phyloP scores from a whole-genome alignment of 2,888 invertebrate species.

The Apamea anceps region DNA sequence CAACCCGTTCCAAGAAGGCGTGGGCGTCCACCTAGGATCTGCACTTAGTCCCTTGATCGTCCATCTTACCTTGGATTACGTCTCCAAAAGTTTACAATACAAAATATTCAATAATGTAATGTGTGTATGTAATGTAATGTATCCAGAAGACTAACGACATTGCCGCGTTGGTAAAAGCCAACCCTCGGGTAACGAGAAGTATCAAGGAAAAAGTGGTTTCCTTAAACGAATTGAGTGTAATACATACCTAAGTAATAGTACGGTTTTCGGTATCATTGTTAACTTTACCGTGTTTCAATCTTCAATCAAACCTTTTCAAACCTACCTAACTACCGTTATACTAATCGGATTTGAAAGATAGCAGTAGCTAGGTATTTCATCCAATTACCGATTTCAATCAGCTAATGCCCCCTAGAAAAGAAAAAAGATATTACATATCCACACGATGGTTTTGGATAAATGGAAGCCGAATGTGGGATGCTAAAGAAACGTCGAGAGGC shows the following conservation, averaged over 20 bases:
- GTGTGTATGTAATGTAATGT: no score
- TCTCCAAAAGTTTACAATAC: neutral
- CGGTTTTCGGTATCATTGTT: neutral
- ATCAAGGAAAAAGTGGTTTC: no score
- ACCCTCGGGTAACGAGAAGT: no score
- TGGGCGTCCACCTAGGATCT: neutral
- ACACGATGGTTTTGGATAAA: no score
- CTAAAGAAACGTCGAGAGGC: no score
- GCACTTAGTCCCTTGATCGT: neutral
- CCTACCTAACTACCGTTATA: neutral
- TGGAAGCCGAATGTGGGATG: no score
- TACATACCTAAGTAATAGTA: no score
- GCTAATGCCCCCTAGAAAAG: neutral
- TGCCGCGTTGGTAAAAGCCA: no score
- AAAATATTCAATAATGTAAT: neutral
- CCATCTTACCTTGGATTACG: neutral
- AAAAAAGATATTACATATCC: neutral
- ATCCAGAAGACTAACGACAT: no score
- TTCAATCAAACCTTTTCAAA: no score
- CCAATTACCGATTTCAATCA: neutral
- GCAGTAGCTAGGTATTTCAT: neutral
- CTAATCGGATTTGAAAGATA: slow-evolving; percentile 30
- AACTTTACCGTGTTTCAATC: neutral
- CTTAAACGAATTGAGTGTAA: no score
- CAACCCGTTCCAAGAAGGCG: neutral